These are phyloP conservation scores for Entomyzon cyanotis DNA, from an alignment of 2,113 vertebrate genomes.

Conservation along the genomic window DNA sequence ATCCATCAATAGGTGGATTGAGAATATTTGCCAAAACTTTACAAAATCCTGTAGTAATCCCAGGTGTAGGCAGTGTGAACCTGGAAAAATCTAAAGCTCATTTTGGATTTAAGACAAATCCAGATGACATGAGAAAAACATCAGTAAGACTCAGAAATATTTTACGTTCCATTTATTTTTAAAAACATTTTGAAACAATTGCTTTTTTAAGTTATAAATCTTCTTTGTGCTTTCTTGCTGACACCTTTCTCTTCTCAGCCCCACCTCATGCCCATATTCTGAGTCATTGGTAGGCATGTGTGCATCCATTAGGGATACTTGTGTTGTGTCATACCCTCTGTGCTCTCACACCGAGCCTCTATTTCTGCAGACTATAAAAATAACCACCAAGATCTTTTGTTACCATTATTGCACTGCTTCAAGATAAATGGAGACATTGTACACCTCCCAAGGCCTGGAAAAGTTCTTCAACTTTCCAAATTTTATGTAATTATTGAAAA, in stretches of 20 bases:
- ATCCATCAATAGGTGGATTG: background rate
- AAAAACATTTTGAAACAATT: background rate
- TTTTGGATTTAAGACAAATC: background rate
- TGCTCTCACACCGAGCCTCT: background rate
- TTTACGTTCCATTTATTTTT: background rate
- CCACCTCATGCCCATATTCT: background rate
- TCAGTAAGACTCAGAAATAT: background rate
- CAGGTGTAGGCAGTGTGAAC: background rate
- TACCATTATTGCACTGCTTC: background rate
- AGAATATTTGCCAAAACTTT: background rate
- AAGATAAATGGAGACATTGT: background rate
- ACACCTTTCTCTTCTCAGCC: background rate
- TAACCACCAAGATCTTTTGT: background rate
- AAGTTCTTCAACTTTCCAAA: background rate
- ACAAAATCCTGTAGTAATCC: background rate
- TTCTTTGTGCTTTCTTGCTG: background rate
- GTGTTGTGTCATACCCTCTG: fast-evolving
- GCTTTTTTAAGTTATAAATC: background rate
- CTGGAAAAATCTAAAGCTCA: background rate
- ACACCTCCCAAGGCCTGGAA: background rate
- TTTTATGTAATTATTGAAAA: background rate
- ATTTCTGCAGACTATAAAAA: background rate
- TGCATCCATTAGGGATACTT: background rate
- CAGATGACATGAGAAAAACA: background rate
- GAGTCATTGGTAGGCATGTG: background rate